Conservation (phyloP, 92 coral and sea anemone genomes). For the Bergia puertoricense region DNA sequence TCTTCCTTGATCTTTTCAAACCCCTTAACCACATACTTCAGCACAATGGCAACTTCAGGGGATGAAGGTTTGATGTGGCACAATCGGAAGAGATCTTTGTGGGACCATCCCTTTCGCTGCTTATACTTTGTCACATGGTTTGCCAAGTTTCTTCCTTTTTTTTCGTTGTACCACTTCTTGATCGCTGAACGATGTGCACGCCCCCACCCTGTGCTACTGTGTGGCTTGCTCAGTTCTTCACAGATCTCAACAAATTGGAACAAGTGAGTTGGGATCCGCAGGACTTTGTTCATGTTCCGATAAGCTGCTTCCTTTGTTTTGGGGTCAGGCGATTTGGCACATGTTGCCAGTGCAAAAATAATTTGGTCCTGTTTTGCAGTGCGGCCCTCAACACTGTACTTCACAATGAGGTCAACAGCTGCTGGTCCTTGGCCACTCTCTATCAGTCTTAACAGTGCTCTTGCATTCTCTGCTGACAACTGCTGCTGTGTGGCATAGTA, state of each 20-base stretch:
- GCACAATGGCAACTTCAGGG: slow-evolving; percentile 50
- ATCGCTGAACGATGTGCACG: slow-evolving; percentile 96
- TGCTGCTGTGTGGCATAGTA: slow-evolving; percentile 66
- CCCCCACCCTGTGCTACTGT: slow-evolving; percentile 84
- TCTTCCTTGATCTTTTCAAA: slow-evolving; percentile 67
- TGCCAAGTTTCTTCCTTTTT: slow-evolving; percentile 73
- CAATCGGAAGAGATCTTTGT: slow-evolving; percentile 80
- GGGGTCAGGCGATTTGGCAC: slow-evolving; percentile 74
- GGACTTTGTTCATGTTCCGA: slow-evolving; percentile 62
- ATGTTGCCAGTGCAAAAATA: slow-evolving; percentile 77
- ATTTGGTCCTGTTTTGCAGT: slow-evolving; percentile 90
- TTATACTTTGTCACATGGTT: slow-evolving; percentile 88
- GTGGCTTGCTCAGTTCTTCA: slow-evolving; percentile 67
- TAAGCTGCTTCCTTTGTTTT: slow-evolving; percentile 85
- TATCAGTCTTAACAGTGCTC: slow-evolving; percentile 68
- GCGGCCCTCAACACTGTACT: slow-evolving; percentile 87
- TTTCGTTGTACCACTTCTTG: slow-evolving; percentile 88
- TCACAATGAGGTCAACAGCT: slow-evolving; percentile 68
- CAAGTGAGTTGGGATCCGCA: slow-evolving; percentile 89
- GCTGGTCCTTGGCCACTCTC: slow-evolving; percentile 75
- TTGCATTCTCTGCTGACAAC: slow-evolving; percentile 79
- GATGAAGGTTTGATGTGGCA: slow-evolving; percentile 81
- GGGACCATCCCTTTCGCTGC: slow-evolving; percentile 95
- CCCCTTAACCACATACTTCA: slow-evolving; percentile 77
- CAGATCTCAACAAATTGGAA: slow-evolving; percentile 85